Percentiles rank a stretch among this genome's conserved stretches.
phyloP scores from a whole-genome alignment of 2,888 invertebrate species.

The Argynnis bischoffii region DNA sequence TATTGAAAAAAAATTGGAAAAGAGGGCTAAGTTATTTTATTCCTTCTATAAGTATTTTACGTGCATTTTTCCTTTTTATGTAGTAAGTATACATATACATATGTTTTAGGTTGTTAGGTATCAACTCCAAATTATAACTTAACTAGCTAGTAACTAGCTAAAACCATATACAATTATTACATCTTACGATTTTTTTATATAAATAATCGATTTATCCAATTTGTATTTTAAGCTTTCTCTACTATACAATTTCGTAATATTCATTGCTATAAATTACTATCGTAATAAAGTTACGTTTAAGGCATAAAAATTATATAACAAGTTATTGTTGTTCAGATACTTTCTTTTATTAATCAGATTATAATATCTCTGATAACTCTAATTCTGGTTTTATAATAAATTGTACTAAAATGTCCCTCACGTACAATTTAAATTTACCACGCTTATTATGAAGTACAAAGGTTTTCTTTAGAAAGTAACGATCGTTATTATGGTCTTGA shows the following conservation, averaged over 20 bases:
- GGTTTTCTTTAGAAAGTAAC: conserved; percentile 30
- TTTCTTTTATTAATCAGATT: conserved; percentile 14
- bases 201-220: no score
- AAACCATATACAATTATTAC: no score
- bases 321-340: background rate
- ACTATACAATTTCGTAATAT: background rate
- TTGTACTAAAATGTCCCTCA: conserved; percentile 7
- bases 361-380: conserved; percentile 9
- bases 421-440: conserved; percentile 19
- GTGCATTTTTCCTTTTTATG: no score
- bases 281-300: background rate
- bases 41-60: no score
- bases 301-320: conserved; percentile 3
- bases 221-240: no score
- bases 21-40: no score
- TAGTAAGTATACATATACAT: no score
- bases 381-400: conserved; percentile 10
- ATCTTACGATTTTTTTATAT: no score
- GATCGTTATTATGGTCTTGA: conserved; percentile 25
- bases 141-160: no score
- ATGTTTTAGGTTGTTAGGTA: no score
- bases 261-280: background rate
- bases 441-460: conserved; percentile 24
- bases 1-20: no score
- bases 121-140: no score